A percentile compares a stretch with the other conserved stretches of the same genome.
Conservation (phyloP, 37 sponge, comb jelly and placozoan species). For the Halisarca cf. caerulea region DNA sequence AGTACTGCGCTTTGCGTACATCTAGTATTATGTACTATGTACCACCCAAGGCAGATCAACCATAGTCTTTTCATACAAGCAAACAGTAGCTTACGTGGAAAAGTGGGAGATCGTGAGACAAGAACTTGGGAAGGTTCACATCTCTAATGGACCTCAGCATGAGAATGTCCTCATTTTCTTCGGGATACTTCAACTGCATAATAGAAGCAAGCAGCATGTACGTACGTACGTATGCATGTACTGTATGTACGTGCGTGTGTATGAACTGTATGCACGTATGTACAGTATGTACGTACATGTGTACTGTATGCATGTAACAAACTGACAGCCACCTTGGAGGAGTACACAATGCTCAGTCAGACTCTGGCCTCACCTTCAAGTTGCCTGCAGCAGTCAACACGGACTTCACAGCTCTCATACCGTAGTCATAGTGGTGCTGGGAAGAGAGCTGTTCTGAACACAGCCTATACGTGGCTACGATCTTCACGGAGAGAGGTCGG, state of each 20-base stretch:
- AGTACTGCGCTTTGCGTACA: too few relatives aligned
- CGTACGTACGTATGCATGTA: too few relatives aligned
- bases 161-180: constrained; percentile 94
- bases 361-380: constrained; percentile 62
- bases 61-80: too few relatives aligned
- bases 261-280: too few relatives aligned
- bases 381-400: constrained; percentile 99
- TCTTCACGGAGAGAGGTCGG: constrained; percentile 97
- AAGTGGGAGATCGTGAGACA: constrained; percentile 93
- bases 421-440: constrained; percentile 99
- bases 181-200: constrained; percentile 90
- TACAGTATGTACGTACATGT: too few relatives aligned
- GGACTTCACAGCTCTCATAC: constrained; percentile 99
- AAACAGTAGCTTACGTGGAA: constrained; percentile 70
- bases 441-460: constrained; percentile 99
- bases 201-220: neutral
- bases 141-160: constrained; percentile 96
- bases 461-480: constrained; percentile 97
- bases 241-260: too few relatives aligned
- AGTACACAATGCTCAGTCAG: neutral
- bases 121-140: constrained; percentile 97
- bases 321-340: too few relatives aligned
- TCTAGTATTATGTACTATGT: too few relatives aligned
- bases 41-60: too few relatives aligned
- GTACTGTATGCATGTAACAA: too few relatives aligned